A percentile compares a stretch with the other conserved stretches of the same genome.
Evolutionary conservation across 2,113 vertebrate species (phyloP).

Genomic region (Sinocyclocheilus grahami): DNA sequence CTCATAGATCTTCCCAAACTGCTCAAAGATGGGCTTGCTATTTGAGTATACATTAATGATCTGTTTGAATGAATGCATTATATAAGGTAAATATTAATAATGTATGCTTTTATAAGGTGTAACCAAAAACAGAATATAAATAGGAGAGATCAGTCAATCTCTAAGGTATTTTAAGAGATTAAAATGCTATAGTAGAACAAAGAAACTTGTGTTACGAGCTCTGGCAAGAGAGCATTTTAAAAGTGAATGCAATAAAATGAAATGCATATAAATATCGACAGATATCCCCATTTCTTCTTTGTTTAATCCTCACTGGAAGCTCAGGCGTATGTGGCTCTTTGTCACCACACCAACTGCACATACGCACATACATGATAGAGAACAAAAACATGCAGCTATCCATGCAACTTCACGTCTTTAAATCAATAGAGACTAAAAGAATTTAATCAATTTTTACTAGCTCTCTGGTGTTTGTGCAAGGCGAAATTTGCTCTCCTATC

Average conservation of each 20-base stretch:
- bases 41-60: background rate
- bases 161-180: background rate
- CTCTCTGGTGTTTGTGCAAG: background rate
- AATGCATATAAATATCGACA: conserved; percentile 28
- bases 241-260: background rate
- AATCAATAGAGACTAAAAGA: conserved; percentile 6
- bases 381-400: conserved; percentile 18
- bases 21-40: conserved; percentile 89
- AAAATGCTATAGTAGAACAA: background rate
- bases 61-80: background rate
- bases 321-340: conserved; percentile 56
- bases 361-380: conserved; percentile 42
- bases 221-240: background rate
- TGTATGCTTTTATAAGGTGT: background rate
- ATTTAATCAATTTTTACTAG: background rate
- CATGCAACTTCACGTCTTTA: conserved; percentile 24
- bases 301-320: conserved; percentile 54
- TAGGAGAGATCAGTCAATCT: background rate
- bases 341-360: conserved; percentile 43
- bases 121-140: background rate
- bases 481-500: conserved; percentile 15
- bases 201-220: conserved; percentile 12
- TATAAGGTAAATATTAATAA: background rate
- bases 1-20: conserved; percentile 99
- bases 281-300: conserved; percentile 46